Conservation (phyloP, 2,888 invertebrate genomes). For the Tetragonisca angustula region DNA sequence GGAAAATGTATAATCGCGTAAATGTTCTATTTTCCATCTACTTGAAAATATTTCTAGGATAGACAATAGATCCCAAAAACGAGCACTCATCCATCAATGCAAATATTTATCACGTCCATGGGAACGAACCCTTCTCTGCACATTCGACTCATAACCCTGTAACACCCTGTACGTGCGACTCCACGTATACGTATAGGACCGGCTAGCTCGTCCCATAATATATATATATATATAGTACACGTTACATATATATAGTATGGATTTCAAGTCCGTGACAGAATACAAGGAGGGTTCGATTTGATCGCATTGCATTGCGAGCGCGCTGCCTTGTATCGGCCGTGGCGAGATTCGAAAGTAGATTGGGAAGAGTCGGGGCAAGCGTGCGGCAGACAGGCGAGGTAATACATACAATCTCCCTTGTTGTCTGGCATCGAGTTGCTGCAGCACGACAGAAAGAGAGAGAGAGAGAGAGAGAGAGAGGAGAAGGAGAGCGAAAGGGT, state of each 20-base stretch:
- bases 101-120: not conserved
- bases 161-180: slow-evolving; percentile 1
- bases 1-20: no score
- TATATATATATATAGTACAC: not conserved
- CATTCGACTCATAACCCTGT: not conserved
- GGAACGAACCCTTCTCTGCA: not conserved
- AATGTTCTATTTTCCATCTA: no score
- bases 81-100: not conserved
- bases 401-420: slow-evolving; percentile 79
- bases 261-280: slow-evolving; percentile 65
- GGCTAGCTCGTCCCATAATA: no score
- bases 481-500: not conserved
- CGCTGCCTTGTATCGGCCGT: slow-evolving; percentile 69
- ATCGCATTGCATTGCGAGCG: slow-evolving; percentile 72
- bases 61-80: not conserved
- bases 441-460: slow-evolving; percentile 33
- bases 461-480: slow-evolving; percentile 5
- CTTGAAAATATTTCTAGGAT: no score
- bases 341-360: slow-evolving; percentile 76
- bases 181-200: no score
- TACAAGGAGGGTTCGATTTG: slow-evolving; percentile 67
- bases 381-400: slow-evolving; percentile 77
- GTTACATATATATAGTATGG: slow-evolving; percentile 13
- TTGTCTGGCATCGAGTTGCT: slow-evolving; percentile 74
- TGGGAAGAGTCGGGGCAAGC: slow-evolving; percentile 73